A percentile compares a stretch with the other conserved stretches of the same genome.
Conservation (phyloP, 2,797 vertebrate species). For the Parauchenoglanis ngamensis region DNA sequence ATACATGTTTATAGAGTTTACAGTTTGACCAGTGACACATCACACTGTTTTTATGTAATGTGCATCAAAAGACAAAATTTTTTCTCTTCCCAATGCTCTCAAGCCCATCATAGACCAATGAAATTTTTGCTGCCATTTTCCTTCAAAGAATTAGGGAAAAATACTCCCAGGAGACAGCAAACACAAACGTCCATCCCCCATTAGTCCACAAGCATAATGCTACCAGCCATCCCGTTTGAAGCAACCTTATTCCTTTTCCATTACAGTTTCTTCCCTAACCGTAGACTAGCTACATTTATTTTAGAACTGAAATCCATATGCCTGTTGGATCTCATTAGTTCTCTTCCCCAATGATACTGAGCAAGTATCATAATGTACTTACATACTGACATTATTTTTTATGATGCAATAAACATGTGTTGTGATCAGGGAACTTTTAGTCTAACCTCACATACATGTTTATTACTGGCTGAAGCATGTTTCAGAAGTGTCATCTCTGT, state of each 20-base stretch:
- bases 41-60: conserved; percentile 69
- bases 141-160: conserved; percentile 49
- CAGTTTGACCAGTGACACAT: conserved; percentile 69
- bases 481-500: conserved; percentile 99
- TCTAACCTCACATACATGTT: conserved; percentile 99
- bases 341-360: conserved; percentile 98
- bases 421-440: conserved; percentile 89
- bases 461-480: conserved; percentile 99
- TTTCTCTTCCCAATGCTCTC: conserved; percentile 59
- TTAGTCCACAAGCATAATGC: conserved; percentile 96
- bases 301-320: conserved; percentile 99
- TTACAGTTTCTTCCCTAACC: conserved; percentile 90
- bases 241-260: conserved; percentile 88
- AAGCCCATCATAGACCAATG: conserved; percentile 55
- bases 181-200: conserved; percentile 92
- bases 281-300: conserved; percentile 97
- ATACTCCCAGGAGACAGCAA: conserved; percentile 76
- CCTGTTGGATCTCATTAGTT: conserved; percentile 99
- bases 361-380: conserved; percentile 98
- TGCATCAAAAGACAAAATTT: conserved; percentile 74
- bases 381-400: conserved; percentile 99
- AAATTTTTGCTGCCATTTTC: conserved; percentile 52
- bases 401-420: conserved; percentile 99
- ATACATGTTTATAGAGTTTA: conserved; percentile 61
- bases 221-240: conserved; percentile 88